Base-by-base conservation (phyloP, 2,113 vertebrate species). In the Recurvirostra avosetta region DNA sequence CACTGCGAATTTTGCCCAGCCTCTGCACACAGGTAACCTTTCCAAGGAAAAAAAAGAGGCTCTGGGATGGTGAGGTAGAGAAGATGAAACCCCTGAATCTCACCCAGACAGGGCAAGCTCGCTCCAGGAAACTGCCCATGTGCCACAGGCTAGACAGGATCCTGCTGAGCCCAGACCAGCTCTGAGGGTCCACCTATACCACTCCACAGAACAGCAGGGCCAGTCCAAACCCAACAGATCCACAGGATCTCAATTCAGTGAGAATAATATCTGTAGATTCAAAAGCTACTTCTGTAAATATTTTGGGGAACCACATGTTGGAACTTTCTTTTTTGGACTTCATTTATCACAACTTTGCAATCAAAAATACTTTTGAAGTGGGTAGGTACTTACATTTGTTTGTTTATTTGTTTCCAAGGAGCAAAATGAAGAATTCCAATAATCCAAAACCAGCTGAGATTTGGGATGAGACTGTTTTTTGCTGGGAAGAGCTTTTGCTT, bases 81-180 rank as follows among this genome's bases (percentile, higher is more conserved):
- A 65, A n/a, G 13, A 36, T 34, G 23, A 94, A 86, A 29, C 1
- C 25, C 38, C 15, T 43, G 49, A n/a, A 59, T 36, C 4, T 53
- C 65, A 73, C 16, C 41, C 9, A 68, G 29, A 18, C 3, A 50
- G 41, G 66, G 9, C 9, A 36, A 72, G 8, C 13, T 65, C 1
- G 0, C 9, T 73, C 27, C 34, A 36, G 41, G 63, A 84, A 88
- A 58, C 9, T 0, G 3, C 10, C 8, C 3, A 0, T 1, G 3
- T 47, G 20, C 61, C 58, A 45, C 13, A 85, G 52, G 32, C 17
- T 40, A 11, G 17, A 27, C 56, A 71, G 65, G 34, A 43, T 5
- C 30, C 68, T 53, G 38, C 8, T 79, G 62, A 38, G 26, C 38
- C n/a, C 50, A 71, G 45, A 11, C 26, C 29, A 56, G 34, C 32